phyloP scores from a whole-genome alignment of 2,888 invertebrate species.

The Stenotaenia linearis region DNA sequence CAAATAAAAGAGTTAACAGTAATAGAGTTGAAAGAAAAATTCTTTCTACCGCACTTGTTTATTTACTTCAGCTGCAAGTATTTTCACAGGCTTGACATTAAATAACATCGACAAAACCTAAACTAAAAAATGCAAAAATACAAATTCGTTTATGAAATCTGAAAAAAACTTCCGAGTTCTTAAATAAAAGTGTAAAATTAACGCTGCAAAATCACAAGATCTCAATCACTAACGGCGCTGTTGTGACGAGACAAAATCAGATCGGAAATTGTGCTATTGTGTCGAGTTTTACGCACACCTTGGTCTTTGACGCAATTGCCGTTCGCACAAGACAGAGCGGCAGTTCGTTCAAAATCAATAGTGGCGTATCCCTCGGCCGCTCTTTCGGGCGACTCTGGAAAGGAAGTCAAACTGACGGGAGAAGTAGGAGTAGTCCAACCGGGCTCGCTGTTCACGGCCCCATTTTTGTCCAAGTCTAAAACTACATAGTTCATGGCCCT shows the following conservation, averaged over 20 bases:
- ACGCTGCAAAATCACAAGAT: not conserved
- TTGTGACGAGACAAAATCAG: constrained; percentile 28
- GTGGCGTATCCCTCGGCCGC: constrained; percentile 64
- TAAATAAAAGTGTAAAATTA: not conserved
- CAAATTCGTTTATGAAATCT: not conserved
- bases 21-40: too few species aligned
- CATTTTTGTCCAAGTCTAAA: constrained; percentile 60
- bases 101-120: not conserved
- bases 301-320: constrained; percentile 60
- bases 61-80: not conserved
- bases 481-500: constrained; percentile 70
- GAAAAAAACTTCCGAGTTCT: not conserved
- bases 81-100: not conserved
- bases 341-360: constrained; percentile 91
- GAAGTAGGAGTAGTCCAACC: constrained; percentile 39
- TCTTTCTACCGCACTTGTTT: too few species aligned
- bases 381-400: constrained; percentile 49
- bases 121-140: not conserved
- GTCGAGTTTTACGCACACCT: constrained; percentile 33
- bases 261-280: constrained; percentile 33
- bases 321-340: constrained; percentile 75
- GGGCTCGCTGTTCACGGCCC: constrained; percentile 33
- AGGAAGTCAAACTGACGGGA: constrained; percentile 41
- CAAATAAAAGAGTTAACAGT: too few species aligned
- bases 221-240: constrained; percentile 26